These are phyloP conservation scores for Phocides pigmalion DNA, from an alignment of 1,140 invertebrate species.

Conservation along the genomic window DNA sequence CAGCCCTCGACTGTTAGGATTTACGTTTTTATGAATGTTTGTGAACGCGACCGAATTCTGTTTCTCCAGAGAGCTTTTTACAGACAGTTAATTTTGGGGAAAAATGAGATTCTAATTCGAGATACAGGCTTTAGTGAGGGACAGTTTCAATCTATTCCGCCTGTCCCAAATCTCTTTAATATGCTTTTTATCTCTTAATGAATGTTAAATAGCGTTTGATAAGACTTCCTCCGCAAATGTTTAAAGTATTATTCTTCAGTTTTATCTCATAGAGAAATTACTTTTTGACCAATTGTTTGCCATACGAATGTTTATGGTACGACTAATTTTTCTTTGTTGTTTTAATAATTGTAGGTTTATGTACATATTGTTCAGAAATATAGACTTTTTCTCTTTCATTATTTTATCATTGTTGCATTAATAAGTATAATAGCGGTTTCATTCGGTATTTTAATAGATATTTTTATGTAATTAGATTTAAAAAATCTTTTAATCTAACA, in stretches of 20 bases:
- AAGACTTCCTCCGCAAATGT: not conserved
- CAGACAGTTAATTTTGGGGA: conserved; percentile 50
- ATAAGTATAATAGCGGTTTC: too few species aligned
- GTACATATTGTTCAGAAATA: too few species aligned
- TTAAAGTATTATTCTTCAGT: not conserved
- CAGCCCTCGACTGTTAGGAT: conserved; percentile 27
- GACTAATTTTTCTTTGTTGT: too few species aligned
- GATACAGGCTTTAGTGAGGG: conserved; percentile 24
- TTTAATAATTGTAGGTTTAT: too few species aligned
- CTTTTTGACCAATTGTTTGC: too few species aligned
- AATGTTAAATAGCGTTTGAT: not conserved
- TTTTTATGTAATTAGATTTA: too few species aligned
- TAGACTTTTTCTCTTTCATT: too few species aligned
- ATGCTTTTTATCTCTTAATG: not conserved
- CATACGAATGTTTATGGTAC: too few species aligned
- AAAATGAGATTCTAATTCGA: conserved; percentile 44
- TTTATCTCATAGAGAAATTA: too few species aligned
- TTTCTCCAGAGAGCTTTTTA: conserved; percentile 45
- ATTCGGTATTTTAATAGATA: too few species aligned
- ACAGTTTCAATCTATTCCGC: conserved; percentile 20
- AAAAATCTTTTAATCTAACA: too few species aligned
- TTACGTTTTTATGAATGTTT: conserved; percentile 39
- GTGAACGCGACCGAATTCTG: conserved; percentile 29
- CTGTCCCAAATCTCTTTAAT: conserved; percentile 2
- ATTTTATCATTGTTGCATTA: too few species aligned